Conservation (phyloP, 2,888 invertebrate species). For the Micropterix aruncella region DNA sequence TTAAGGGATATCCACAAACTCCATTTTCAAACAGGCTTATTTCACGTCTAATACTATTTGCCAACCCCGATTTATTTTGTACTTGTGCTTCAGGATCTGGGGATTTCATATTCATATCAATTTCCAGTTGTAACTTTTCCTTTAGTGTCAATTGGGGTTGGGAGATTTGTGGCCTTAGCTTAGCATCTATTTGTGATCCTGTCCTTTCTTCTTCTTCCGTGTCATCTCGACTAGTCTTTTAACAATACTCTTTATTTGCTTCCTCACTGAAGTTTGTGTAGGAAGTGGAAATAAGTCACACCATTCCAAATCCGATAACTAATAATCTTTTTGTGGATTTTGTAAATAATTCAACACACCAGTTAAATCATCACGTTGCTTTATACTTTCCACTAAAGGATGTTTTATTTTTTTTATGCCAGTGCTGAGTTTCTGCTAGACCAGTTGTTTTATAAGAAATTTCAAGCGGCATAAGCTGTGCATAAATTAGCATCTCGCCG, state of each 20-base stretch:
- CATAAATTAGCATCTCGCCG: constrained; percentile 7
- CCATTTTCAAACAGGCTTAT: too few species aligned
- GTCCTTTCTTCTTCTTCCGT: constrained; percentile 4
- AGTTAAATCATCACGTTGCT: constrained; percentile 9
- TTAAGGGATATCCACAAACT: too few species aligned
- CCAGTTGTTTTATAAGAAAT: constrained; percentile 5
- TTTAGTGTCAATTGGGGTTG: too few species aligned
- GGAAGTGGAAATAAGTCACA: constrained; percentile 2
- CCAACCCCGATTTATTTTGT: too few species aligned
- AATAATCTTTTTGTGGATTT: background rate
- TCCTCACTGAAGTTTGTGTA: constrained; percentile 3
- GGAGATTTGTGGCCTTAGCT: too few species aligned
- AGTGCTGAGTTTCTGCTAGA: constrained; percentile 7
- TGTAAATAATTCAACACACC: constrained; percentile 5
- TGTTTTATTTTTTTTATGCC: constrained; percentile 7
- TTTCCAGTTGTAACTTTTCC: too few species aligned
- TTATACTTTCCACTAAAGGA: constrained; percentile 7
- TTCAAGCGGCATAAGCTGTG: constrained; percentile 6
- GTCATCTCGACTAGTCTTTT: constrained; percentile 5
- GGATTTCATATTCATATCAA: too few species aligned
- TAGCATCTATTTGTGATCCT: too few species aligned
- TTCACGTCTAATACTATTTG: too few species aligned
- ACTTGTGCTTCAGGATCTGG: too few species aligned
- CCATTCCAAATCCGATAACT: constrained; percentile 3
- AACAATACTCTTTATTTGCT: too few species aligned